A percentile compares a stretch with the other conserved stretches of the same genome.
phyloP scores from a whole-genome alignment of 2,797 vertebrate species.

The Macroramphosus scolopax region DNA sequence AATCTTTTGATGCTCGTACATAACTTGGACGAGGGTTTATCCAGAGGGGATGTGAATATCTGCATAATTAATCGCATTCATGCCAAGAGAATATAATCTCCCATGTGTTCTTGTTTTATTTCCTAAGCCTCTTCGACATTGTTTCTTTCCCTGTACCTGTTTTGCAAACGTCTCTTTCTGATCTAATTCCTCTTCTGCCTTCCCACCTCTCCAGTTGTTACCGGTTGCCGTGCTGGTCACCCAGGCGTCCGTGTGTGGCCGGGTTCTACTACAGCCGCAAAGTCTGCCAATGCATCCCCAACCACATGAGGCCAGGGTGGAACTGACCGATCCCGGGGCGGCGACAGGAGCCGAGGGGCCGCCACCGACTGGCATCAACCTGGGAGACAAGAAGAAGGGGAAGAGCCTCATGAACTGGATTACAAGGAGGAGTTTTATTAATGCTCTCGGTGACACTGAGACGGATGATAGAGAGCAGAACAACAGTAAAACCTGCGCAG shows the following conservation, averaged over 20 bases:
- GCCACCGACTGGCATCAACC: not conserved
- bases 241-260: conserved; percentile 53
- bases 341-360: not conserved
- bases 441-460: too few relatives aligned
- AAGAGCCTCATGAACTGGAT: not conserved
- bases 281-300: conserved; percentile 78
- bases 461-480: conserved; percentile 5
- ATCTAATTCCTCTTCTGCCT: not conserved
- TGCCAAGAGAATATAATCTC: conserved; percentile 39
- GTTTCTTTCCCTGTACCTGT: conserved; percentile 5
- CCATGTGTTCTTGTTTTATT: conserved; percentile 21
- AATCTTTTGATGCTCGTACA: conserved; percentile 41
- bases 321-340: conserved; percentile 44
- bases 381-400: not conserved
- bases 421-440: too few relatives aligned
- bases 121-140: conserved; percentile 24
- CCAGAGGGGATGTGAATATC: conserved; percentile 53
- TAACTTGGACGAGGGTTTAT: conserved; percentile 48
- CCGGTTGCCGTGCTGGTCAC: conserved; percentile 74
- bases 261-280: conserved; percentile 74
- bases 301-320: conserved; percentile 72
- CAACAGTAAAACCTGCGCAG: conserved; percentile 5
- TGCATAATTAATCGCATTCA: conserved; percentile 34
- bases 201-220: conserved; percentile 66
- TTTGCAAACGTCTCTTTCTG: conserved; percentile 1